Conservation (phyloP, 2,797 vertebrate species). For the Manis pentadactyla region DNA sequence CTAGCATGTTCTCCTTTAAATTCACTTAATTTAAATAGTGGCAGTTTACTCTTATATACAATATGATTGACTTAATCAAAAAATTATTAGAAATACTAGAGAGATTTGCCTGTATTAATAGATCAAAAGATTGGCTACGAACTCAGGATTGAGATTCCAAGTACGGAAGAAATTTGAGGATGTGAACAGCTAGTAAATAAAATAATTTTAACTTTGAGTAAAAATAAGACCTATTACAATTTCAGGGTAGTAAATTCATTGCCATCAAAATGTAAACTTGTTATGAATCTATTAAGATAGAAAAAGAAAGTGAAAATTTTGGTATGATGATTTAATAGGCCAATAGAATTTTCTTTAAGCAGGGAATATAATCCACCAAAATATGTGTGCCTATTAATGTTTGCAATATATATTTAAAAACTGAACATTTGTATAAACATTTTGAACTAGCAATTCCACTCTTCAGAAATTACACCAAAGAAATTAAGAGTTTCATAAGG, state of each 20-base stretch:
- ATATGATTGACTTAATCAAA: slow-evolving; percentile 71
- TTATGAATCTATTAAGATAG: not conserved
- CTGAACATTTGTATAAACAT: not conserved
- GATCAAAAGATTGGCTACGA: slow-evolving; percentile 36
- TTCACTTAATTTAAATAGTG: slow-evolving; percentile 70
- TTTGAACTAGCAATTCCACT: slow-evolving; percentile 7
- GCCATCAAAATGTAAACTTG: not conserved
- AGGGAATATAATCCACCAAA: slow-evolving; percentile 56
- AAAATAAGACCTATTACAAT: slow-evolving; percentile 64
- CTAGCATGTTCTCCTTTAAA: slow-evolving; percentile 63
- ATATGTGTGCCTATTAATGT: slow-evolving; percentile 9
- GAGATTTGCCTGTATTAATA: slow-evolving; percentile 60
- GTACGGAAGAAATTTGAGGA: slow-evolving; percentile 55
- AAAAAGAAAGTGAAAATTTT: slow-evolving; percentile 51
- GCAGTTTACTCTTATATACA: slow-evolving; percentile 56
- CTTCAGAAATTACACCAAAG: slow-evolving; percentile 14
- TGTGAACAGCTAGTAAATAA: slow-evolving; percentile 39
- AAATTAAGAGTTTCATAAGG: slow-evolving; percentile 46
- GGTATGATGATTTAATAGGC: slow-evolving; percentile 6
- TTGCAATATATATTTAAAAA: slow-evolving; percentile 41
- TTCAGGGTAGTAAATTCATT: slow-evolving; percentile 32
- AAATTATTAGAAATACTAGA: slow-evolving; percentile 34
- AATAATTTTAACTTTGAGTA: slow-evolving; percentile 60
- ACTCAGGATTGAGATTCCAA: slow-evolving; percentile 35
- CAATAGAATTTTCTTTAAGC: not conserved